Base-by-base conservation (phyloP, 2,113 vertebrate genomes). In the Platichthys stellatus region DNA sequence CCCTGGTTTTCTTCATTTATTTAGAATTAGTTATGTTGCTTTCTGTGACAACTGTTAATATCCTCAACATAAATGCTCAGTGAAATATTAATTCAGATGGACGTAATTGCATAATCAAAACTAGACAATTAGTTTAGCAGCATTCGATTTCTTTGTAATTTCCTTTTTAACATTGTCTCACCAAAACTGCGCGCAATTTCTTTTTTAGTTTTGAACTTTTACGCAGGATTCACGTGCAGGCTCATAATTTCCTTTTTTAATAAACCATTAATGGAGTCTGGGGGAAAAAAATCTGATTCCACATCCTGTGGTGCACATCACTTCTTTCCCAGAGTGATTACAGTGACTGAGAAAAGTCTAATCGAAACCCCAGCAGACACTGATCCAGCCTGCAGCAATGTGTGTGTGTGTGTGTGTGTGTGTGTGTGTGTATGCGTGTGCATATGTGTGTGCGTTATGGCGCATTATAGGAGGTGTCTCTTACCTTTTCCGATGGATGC, bases 401-500 rank as follows among this genome's bases (percentile, higher is more conserved):
- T 53, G 18, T 53, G 54, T 56, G 54, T 23, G 54, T 10, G n/a
- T 12, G n/a, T 5, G 20, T 23, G 18, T 53, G 54, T 57, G 54
- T 24, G 54, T 11, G 9, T 13, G 21, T 6, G n/a, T 28, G 54
- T 23, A 0, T n/a, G 18, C n/a, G 21, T 57, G 54, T 24, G 54
- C 11, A 9, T 13, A 3, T 6, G n/a, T 13, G 24, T 26, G 57
- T 4, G 24, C 9, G 13, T 7, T 56, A 69, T 35, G 40, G 18
- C 26, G 58, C 58, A 59, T 51, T 51, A 13, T 26, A 26, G 24
- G 57, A 28, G 57, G 23, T 58, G 57, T 74, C 62, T 78, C 89
- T 90, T 88, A 85, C 85, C 86, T 89, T 85, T 28, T 80, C 40
- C 76, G 85, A 10, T 78, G 89, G 78, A 85, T 40, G 86, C 80